Percentiles rank a stretch among this genome's conserved stretches.
phyloP scores from a whole-genome alignment of 2,888 invertebrate species.

The Lingula anatina region DNA sequence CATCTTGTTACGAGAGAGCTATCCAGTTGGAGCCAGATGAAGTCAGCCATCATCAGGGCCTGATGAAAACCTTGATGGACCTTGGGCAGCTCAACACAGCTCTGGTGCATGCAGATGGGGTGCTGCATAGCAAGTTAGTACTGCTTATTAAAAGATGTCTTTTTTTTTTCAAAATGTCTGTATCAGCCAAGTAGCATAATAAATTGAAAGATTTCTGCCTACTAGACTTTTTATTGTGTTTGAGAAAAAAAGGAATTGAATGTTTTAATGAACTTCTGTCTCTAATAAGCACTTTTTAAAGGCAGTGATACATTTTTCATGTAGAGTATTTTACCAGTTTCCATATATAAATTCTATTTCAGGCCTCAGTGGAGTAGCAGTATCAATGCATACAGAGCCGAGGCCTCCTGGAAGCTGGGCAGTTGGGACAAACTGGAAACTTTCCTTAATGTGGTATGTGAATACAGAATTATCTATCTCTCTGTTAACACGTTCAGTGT shows the following conservation, averaged over 20 bases:
- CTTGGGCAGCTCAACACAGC: slow-evolving; percentile 85
- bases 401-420: slow-evolving; percentile 82
- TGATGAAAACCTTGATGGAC: slow-evolving; percentile 79
- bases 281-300: too few relatives aligned
- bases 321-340: too few relatives aligned
- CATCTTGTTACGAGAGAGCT: slow-evolving; percentile 80
- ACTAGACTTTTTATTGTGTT: too few relatives aligned
- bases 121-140: slow-evolving; percentile 41
- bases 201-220: too few relatives aligned
- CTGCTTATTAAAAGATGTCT: too few relatives aligned
- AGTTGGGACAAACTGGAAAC: slow-evolving; percentile 72
- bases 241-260: too few relatives aligned
- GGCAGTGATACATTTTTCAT: too few relatives aligned
- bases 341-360: too few relatives aligned
- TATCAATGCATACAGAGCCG: slow-evolving; percentile 67
- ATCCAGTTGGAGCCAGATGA: slow-evolving; percentile 58
- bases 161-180: too few relatives aligned
- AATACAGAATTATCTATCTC: background rate
- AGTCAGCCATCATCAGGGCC: slow-evolving; percentile 59
- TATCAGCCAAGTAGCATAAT: too few relatives aligned
- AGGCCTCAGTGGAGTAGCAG: slow-evolving; percentile 35
- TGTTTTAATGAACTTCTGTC: too few relatives aligned
- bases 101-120: slow-evolving; percentile 68
- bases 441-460: slow-evolving; percentile 22
- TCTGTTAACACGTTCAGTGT: too few relatives aligned